Conservation (phyloP, 2,113 vertebrate species). For the Hylia prasina region DNA sequence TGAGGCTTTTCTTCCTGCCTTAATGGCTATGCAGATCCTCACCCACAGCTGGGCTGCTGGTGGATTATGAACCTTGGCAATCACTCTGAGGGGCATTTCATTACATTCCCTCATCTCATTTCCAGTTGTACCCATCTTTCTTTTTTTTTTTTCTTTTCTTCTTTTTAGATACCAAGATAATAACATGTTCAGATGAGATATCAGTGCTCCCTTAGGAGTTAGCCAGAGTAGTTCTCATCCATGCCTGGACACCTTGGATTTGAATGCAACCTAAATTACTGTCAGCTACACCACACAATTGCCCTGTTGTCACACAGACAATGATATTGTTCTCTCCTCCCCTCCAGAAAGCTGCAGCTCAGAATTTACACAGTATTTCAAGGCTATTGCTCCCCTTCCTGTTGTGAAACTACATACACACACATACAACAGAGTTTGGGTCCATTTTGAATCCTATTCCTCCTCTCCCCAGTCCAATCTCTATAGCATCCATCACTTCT, state of each 20-base stretch:
- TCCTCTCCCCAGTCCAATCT: not conserved
- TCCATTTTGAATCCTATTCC: not conserved
- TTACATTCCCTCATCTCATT: not conserved
- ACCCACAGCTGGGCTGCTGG: not conserved
- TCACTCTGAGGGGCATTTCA: not conserved
- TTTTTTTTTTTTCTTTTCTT: not conserved
- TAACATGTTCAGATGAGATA: not conserved
- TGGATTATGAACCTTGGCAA: not conserved
- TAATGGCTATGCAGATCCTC: not conserved
- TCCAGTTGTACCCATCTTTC: not conserved
- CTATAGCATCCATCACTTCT: not conserved
- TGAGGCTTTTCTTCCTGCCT: not conserved
- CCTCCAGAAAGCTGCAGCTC: not conserved
- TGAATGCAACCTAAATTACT: not conserved
- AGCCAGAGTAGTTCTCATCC: not conserved
- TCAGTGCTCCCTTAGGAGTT: not conserved
- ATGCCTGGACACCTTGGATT: not conserved
- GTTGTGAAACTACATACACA: not conserved
- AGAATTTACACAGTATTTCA: not conserved
- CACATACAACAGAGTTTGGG: fast-evolving
- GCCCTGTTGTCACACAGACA: not conserved
- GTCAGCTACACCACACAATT: not conserved
- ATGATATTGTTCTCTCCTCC: not conserved
- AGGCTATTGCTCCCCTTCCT: not conserved
- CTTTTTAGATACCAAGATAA: not conserved